Conservation (phyloP, 2,797 vertebrate species). For the Sebastolobus altivelis region DNA sequence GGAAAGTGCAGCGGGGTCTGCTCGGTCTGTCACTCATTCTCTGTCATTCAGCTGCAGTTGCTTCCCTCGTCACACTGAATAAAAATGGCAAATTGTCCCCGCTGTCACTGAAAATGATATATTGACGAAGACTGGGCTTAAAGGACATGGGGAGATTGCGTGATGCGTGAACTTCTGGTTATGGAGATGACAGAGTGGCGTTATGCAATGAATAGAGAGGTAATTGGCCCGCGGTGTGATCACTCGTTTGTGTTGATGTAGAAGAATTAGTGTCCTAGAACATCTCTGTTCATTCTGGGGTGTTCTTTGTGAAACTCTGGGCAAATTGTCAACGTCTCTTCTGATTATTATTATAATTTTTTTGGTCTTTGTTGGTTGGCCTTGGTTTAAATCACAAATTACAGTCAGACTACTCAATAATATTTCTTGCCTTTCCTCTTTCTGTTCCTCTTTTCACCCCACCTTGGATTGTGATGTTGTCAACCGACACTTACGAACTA, state of each 20-base stretch:
- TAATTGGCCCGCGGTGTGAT: slow-evolving; percentile 46
- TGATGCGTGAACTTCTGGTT: slow-evolving; percentile 21
- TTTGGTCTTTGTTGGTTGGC: neutral
- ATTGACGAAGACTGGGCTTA: slow-evolving; percentile 43
- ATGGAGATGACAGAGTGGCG: slow-evolving; percentile 31
- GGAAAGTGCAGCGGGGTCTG: slow-evolving; percentile 61
- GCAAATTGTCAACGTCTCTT: neutral
- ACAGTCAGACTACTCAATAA: neutral
- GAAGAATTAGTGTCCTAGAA: slow-evolving; percentile 24
- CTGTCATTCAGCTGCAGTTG: slow-evolving; percentile 56
- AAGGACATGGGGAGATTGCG: slow-evolving; percentile 34
- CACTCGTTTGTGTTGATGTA: slow-evolving; percentile 39
- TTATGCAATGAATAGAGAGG: slow-evolving; percentile 23
- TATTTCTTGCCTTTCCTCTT: neutral
- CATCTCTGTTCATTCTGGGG: neutral
- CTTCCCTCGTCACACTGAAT: slow-evolving; percentile 44
- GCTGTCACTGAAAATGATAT: slow-evolving; percentile 60
- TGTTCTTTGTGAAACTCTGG: slow-evolving; percentile 2
- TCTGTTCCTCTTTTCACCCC: neutral
- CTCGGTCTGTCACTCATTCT: slow-evolving; percentile 64
- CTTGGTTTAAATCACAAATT: slow-evolving; percentile 5
- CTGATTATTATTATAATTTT: neutral
- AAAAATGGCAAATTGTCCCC: slow-evolving; percentile 62
- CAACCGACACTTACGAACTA: neutral
- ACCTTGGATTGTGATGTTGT: neutral